These are phyloP conservation scores for Ooceraea biroi DNA, from an alignment of 1,140 invertebrate species.

Conservation along the genomic window DNA sequence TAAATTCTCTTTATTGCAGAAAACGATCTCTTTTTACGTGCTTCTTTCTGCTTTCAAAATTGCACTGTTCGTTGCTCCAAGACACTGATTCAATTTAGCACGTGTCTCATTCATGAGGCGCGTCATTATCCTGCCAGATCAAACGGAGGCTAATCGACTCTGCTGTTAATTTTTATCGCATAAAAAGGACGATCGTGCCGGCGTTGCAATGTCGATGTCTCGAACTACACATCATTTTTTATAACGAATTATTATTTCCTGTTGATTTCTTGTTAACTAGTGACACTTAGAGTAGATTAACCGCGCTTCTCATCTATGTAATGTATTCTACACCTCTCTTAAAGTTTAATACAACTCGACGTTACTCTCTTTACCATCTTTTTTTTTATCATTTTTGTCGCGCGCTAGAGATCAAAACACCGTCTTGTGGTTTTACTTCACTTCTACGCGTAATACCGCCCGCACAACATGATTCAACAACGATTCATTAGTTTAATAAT, in stretches of 20 bases:
- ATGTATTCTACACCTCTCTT: conserved; percentile 6
- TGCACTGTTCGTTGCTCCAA: conserved; percentile 14
- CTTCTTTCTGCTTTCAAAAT: conserved; percentile 32
- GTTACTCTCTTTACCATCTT: conserved; percentile 19
- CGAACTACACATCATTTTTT: conserved; percentile 33
- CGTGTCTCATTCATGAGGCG: conserved; percentile 20
- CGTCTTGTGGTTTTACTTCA: conserved; percentile 59
- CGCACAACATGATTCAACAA: conserved; percentile 83
- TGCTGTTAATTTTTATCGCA: conserved; percentile 35
- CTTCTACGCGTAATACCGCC: conserved; percentile 76
- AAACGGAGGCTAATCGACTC: conserved; percentile 25
- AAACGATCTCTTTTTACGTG: neutral
- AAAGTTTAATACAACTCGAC: conserved; percentile 44
- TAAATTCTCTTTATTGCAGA: neutral
- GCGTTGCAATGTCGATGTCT: conserved; percentile 54
- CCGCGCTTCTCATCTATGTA: conserved; percentile 31
- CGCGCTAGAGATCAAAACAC: conserved; percentile 78
- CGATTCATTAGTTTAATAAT: conserved; percentile 75
- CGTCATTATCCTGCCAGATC: conserved; percentile 19
- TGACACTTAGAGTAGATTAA: conserved; percentile 44
- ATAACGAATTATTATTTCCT: conserved; percentile 20
- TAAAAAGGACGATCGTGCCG: conserved; percentile 16
- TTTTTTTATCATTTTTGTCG: conserved; percentile 39
- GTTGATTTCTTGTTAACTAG: conserved; percentile 48
- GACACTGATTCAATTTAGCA: conserved; percentile 12